Percentiles rank a stretch among this genome's conserved stretches.
Conservation (phyloP, 2,113 vertebrate genomes). For the Guaruba guarouba region DNA sequence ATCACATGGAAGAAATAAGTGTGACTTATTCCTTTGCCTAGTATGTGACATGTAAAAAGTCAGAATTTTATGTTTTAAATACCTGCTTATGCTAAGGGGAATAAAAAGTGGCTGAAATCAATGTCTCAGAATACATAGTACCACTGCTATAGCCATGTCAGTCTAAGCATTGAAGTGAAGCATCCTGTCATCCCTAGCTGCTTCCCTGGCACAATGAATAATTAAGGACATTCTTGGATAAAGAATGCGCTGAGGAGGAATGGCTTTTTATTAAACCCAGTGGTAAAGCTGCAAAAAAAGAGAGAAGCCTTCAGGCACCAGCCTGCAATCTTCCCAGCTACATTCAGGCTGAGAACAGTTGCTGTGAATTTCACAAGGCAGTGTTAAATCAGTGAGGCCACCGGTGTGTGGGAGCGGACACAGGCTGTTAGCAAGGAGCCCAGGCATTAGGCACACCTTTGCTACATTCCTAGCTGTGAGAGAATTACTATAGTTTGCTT, state of each 20-base stretch:
- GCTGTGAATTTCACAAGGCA: not conserved
- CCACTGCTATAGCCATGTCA: not conserved
- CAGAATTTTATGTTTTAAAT: not conserved
- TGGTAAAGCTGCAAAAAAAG: not conserved
- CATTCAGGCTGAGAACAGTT: not conserved
- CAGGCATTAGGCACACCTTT: constrained; percentile 4
- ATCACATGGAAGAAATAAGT: not conserved
- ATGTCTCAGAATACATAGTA: not conserved
- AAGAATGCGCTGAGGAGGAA: not conserved
- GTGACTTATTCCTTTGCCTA: not conserved
- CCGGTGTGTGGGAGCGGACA: not conserved
- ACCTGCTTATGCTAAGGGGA: not conserved
- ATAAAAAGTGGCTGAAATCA: not conserved
- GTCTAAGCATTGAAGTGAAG: not conserved
- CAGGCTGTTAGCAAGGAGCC: not conserved
- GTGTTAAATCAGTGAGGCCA: constrained; percentile 19
- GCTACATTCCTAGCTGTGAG: constrained; percentile 3
- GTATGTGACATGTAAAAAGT: not conserved
- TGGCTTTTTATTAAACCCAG: not conserved
- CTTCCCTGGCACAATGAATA: not conserved
- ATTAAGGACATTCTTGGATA: not conserved
- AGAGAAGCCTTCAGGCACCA: not conserved
- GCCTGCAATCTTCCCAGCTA: not conserved
- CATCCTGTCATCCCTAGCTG: not conserved
- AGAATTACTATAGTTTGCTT: not conserved